A percentile compares a stretch with the other conserved stretches of the same genome.
phyloP scores from a whole-genome alignment of 2,888 invertebrate genomes.

The Drosophila eohydei region DNA sequence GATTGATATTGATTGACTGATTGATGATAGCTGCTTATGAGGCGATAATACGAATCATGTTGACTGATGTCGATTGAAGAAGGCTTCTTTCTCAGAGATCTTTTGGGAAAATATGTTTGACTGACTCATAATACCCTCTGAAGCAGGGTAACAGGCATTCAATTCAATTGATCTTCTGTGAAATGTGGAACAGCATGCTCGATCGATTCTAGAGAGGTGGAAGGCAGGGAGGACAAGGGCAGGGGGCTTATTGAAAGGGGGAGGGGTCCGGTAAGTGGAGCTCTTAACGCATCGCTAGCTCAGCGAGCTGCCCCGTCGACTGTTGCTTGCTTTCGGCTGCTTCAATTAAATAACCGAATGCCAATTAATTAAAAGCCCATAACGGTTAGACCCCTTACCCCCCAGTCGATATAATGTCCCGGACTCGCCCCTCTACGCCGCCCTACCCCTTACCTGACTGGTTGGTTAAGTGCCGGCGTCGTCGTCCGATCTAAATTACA shows the following conservation, averaged over 20 bases:
- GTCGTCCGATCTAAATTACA: slow-evolving; percentile 73
- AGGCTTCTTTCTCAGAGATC: background rate
- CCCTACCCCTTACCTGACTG: slow-evolving; percentile 8
- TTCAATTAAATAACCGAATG: slow-evolving; percentile 76
- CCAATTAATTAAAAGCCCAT: slow-evolving; percentile 78
- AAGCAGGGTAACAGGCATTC: slow-evolving; percentile 26
- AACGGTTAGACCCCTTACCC: slow-evolving; percentile 50
- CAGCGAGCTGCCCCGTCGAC: slow-evolving; percentile 18
- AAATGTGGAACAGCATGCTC: slow-evolving; percentile 29
- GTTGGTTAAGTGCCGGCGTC: slow-evolving; percentile 38
- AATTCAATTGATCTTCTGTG: slow-evolving; percentile 47
- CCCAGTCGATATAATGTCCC: background rate
- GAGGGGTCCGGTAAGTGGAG: background rate
- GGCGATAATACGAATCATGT: background rate
- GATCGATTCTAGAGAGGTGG: slow-evolving; percentile 6
- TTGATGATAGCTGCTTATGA: background rate
- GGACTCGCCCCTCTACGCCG: background rate
- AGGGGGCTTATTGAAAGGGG: background rate
- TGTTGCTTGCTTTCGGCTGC: slow-evolving; percentile 35
- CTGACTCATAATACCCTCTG: background rate
- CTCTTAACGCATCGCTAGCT: slow-evolving; percentile 61
- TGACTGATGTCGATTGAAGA: slow-evolving; percentile 1
- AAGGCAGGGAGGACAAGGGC: background rate
- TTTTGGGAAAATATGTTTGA: background rate
- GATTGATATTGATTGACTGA: background rate